A percentile compares a stretch with the other conserved stretches of the same genome.
Conservation (phyloP, 2,888 invertebrate genomes). For the Scotopteryx bipunctaria region DNA sequence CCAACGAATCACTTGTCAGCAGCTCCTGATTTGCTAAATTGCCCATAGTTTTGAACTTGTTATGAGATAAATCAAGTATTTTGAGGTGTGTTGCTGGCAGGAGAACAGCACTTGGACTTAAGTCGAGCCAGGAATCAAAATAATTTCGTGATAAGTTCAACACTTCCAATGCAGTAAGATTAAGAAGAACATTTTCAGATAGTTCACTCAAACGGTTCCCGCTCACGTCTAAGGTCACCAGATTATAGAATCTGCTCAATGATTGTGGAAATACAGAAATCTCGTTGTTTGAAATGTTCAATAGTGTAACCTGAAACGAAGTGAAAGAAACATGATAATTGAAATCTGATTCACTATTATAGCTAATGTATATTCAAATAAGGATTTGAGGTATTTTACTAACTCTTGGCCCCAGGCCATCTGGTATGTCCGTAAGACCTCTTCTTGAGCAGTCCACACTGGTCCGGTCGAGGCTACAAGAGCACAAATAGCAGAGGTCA, state of each 20-base stretch:
- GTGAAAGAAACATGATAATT: neutral
- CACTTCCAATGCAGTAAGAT: conserved; percentile 81
- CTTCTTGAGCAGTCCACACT: conserved; percentile 69
- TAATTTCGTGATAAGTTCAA: conserved; percentile 86
- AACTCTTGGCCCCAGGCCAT: conserved; percentile 66
- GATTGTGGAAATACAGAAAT: conserved; percentile 81
- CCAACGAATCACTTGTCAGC: conserved; percentile 83
- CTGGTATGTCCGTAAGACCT: conserved; percentile 71
- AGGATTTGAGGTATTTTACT: conserved; percentile 5
- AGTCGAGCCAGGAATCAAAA: conserved; percentile 82
- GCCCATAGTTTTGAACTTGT: conserved; percentile 82
- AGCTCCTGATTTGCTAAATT: conserved; percentile 75
- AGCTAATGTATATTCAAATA: neutral
- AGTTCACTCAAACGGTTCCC: conserved; percentile 80
- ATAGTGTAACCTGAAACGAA: conserved; percentile 81
- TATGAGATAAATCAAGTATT: conserved; percentile 85
- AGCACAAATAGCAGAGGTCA: conserved; percentile 64
- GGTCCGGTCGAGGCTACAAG: conserved; percentile 59
- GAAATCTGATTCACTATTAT: neutral
- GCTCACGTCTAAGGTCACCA: conserved; percentile 63
- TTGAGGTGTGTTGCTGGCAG: conserved; percentile 76
- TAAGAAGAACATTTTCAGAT: conserved; percentile 71
- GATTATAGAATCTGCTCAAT: conserved; percentile 55
- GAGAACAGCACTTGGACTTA: conserved; percentile 81
- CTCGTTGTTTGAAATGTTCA: conserved; percentile 87